A percentile compares a stretch with the other conserved stretches of the same genome.
These are phyloP conservation scores for Esox lucius DNA, from an alignment of 2,797 vertebrate genomes.

Conservation along the genomic window DNA sequence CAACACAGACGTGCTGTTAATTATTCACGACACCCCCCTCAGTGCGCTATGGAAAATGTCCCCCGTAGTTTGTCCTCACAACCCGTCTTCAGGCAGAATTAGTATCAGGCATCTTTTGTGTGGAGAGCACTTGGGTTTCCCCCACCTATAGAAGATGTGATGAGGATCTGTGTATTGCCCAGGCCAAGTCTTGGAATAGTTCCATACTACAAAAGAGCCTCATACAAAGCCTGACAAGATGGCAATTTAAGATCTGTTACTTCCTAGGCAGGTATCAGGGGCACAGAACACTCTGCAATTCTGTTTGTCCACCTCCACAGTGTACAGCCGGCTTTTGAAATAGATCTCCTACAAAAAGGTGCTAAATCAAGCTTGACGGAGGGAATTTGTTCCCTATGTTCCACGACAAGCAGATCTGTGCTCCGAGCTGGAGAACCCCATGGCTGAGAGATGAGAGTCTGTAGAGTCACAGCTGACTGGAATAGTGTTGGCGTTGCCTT, in stretches of 20 bases:
- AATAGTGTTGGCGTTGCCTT: too few relatives aligned
- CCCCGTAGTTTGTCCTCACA: conserved; percentile 8
- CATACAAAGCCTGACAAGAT: conserved; percentile 12
- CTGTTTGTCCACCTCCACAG: neutral
- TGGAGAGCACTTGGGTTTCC: conserved; percentile 19
- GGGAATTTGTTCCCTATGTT: neutral
- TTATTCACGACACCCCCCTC: conserved; percentile 26
- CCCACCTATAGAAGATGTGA: neutral
- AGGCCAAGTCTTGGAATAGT: conserved; percentile 11
- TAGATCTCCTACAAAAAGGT: neutral
- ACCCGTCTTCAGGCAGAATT: conserved; percentile 13
- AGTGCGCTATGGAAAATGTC: conserved; percentile 32
- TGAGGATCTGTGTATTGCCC: conserved; percentile 13
- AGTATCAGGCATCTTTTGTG: conserved; percentile 22
- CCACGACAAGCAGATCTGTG: neutral
- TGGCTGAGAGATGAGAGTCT: too few relatives aligned
- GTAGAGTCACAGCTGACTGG: too few relatives aligned
- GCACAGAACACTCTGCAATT: neutral
- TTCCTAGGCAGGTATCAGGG: neutral
- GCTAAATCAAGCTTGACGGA: conserved; percentile 6
- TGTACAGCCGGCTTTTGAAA: neutral
- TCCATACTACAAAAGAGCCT: conserved; percentile 8
- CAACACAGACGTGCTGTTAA: conserved; percentile 32
- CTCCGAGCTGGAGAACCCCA: neutral
- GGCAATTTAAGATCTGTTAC: neutral